These are phyloP conservation scores for Mesorhabditis spiculigera DNA, from an alignment of 2,888 invertebrate species.

Conservation along the genomic window DNA sequence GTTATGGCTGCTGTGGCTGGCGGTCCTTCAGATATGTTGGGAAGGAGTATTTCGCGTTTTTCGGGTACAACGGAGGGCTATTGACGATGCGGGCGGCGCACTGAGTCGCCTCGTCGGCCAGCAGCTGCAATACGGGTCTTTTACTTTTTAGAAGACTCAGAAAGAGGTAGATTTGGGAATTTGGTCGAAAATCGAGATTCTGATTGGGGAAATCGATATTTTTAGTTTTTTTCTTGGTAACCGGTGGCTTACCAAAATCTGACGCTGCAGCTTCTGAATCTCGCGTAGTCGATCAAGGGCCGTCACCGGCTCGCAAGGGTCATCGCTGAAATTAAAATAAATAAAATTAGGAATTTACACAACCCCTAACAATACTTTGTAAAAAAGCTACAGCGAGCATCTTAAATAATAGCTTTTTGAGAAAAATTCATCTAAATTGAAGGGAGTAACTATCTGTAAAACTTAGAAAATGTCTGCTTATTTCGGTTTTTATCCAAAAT, in stretches of 20 bases:
- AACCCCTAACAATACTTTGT: no score
- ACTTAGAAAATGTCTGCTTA: no score
- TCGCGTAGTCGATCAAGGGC: slow-evolving; percentile 3
- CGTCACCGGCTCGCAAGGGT: slow-evolving; percentile 5
- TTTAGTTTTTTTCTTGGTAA: background rate
- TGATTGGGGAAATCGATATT: background rate
- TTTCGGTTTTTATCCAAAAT: no score
- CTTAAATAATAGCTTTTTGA: no score
- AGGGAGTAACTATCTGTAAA: no score
- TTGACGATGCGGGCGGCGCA: background rate
- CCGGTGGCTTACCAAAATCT: background rate
- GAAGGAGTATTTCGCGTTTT: background rate
- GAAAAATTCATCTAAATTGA: no score
- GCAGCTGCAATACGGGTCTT: background rate
- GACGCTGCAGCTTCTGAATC: background rate
- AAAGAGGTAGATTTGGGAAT: background rate
- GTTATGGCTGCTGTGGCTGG: background rate
- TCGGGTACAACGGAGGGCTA: background rate
- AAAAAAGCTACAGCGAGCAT: no score
- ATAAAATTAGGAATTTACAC: no score
- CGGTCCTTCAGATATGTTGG: background rate
- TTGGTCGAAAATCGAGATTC: background rate
- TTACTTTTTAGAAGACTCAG: no score
- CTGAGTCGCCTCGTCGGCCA: background rate
- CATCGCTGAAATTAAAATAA: background rate